Evolutionary conservation across 2,888 invertebrate genomes (phyloP).

Genomic region (Pseudoips prasinana): DNA sequence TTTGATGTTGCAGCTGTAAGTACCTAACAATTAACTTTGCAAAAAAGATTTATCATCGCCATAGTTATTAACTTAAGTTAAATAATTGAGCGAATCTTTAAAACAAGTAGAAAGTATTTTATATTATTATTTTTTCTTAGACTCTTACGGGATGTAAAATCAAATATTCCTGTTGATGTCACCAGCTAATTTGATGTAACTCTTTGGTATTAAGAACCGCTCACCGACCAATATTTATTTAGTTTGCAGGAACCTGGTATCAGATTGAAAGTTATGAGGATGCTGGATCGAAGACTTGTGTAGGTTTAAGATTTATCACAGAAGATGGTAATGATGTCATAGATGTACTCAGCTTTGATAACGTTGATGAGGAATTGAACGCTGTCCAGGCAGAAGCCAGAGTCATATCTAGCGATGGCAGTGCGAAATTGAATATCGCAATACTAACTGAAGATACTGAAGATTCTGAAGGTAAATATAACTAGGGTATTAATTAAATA

Average conservation of each 20-base stretch:
- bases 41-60: too few species aligned
- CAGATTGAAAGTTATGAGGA: slow-evolving; percentile 60
- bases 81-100: too few species aligned
- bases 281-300: slow-evolving; percentile 48
- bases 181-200: too few species aligned
- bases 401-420: slow-evolving; percentile 42
- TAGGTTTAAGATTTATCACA: slow-evolving; percentile 50
- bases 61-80: too few species aligned
- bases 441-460: slow-evolving; percentile 40
- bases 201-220: too few species aligned
- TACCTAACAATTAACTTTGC: background rate
- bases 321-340: slow-evolving; percentile 41
- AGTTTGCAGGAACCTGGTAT: slow-evolving; percentile 72
- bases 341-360: slow-evolving; percentile 60
- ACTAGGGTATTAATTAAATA: too few species aligned
- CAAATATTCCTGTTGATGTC: too few species aligned
- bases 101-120: background rate
- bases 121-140: background rate
- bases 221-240: too few species aligned
- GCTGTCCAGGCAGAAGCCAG: slow-evolving; percentile 52
- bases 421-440: slow-evolving; percentile 48
- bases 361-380: slow-evolving; percentile 45
- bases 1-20: slow-evolving; percentile 52
- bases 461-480: slow-evolving; percentile 41
- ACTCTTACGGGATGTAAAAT: too few species aligned